Percentiles rank a stretch among this genome's conserved stretches.
These are phyloP conservation scores for Lepidostoma basale DNA, from an alignment of 1,140 invertebrate genomes.

Conservation along the genomic window DNA sequence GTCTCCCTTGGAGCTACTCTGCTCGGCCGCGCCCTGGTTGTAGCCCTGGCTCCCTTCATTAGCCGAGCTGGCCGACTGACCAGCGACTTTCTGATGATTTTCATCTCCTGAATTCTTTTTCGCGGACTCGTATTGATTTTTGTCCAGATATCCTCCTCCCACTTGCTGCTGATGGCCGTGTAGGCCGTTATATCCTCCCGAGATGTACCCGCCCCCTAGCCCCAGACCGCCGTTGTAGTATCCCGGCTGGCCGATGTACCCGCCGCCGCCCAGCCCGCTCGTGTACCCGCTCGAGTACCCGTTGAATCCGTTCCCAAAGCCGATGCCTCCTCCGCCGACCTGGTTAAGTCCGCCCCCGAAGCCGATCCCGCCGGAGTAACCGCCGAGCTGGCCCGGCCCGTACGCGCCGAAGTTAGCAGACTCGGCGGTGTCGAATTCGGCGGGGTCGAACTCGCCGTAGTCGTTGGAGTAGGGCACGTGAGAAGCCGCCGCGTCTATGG, in stretches of 20 bases:
- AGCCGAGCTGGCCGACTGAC: conserved; percentile 59
- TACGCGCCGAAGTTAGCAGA: conserved; percentile 55
- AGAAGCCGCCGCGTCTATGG: conserved; percentile 40
- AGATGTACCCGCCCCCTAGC: conserved; percentile 47
- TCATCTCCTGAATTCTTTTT: conserved; percentile 62
- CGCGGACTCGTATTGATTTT: conserved; percentile 61
- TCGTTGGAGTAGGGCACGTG: conserved; percentile 54
- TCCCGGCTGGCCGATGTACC: conserved; percentile 43
- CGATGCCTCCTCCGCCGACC: conserved; percentile 48
- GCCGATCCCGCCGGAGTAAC: conserved; percentile 38
- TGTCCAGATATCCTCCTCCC: conserved; percentile 60
- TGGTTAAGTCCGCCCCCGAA: conserved; percentile 47
- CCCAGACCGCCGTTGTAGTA: conserved; percentile 20
- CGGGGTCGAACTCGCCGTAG: conserved; percentile 57
- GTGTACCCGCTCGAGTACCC: conserved; percentile 50
- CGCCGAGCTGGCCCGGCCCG: conserved; percentile 3
- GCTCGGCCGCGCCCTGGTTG: conserved; percentile 56
- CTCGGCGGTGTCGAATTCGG: conserved; percentile 54
- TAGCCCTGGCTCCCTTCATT: conserved; percentile 62
- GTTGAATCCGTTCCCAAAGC: conserved; percentile 48
- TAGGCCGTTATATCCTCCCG: conserved; percentile 44
- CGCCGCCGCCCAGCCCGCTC: conserved; percentile 49
- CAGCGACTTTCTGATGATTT: conserved; percentile 60
- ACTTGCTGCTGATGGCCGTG: conserved; percentile 55
- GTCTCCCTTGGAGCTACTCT: conserved; percentile 61